Evolutionary conservation across 2,797 vertebrate genomes (phyloP), one percentile per base, ranked within the genome.

Genomic region (Mormyrops attenuatus): DNA sequence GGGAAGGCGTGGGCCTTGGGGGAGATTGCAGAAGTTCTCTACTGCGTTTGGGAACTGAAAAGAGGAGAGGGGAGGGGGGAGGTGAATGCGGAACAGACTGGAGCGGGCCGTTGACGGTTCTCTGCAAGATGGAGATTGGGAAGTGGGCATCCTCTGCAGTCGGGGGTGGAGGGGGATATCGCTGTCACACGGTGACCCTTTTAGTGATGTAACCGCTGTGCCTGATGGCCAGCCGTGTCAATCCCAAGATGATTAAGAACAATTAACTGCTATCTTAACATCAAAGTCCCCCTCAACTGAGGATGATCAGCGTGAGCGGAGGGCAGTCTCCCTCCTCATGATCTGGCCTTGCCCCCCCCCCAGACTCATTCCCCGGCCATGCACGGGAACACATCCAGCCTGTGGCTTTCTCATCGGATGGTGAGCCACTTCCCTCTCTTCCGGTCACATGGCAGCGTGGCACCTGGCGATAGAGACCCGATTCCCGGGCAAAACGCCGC

Each of bases 11-110:
- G 30, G 4, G 30, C 66, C 66, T 17, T 9, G 20, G 2, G 63
- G 63, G 9, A 9, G 30, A 50, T 85, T 13, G 73, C 73, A 73
- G 82, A 90, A 80, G 77, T 90, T 87, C 41, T 55, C n/a, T 47
- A 20, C 3, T 2, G 5, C 6, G 44, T 86, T 38, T 34, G 63
- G 49, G 89, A 88, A 86, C 57, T 38, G 86, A 84, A 26, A 84
- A 69, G 82, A 22, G 9, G 38, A 55, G 20, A 3, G 73, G 80
- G 17, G 22, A 53, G 47, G 2, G 77, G 66, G 26, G 84, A 9
- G 87, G 20, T 7, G 80, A 44, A 34, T 88, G 50, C 52, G 80
- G 73, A 60, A 84, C 57, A 8, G 15, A 20, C 20, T 60, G n/a
- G 47, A n/a, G 30, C 11, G 55, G 52, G 20, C 34, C 86, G 86